Evolutionary conservation across 2,797 vertebrate genomes (phyloP), one percentile per base, ranked within the genome.

Genomic region (Carapus acus): DNA sequence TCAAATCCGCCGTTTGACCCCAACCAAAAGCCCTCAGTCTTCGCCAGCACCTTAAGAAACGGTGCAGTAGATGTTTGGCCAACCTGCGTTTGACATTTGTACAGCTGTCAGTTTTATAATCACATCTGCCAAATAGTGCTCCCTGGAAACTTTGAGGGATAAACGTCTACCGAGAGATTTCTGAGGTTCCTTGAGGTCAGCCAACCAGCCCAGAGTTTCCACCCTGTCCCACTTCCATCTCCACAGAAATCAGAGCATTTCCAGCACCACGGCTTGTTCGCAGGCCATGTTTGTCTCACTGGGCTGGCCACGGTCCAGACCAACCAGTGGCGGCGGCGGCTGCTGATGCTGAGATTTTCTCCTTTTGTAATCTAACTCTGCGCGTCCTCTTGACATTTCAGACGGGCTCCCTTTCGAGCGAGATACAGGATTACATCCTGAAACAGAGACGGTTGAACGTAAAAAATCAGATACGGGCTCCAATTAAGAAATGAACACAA

Each of bases 91-190:
- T 68, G 41, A 54, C 61, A 40, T 66, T 50, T 54, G 29, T 61
- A 27, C 42, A 59, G 43, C 16, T 58, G 46, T 64, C 42, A 60
- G 40, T 51, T 60, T 69, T 33, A 49, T 29, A 49, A 55, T 60
- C 46, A 33, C 31, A 22, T 49, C 22, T 63, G 63, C 66, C 69
- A 77, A 71, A 58, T 39, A 36, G 65, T 52, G 65, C 69, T 70
- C 71, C 63, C 56, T 78, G 71, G 75, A 81, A 79, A 78, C 58
- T 60, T 2, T 76, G 69, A 70, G 48, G 31, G 21, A 62, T 41
- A 15, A 27, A n/a, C 53, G 70, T 38, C 27, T 46, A 42, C 49
- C 3, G 42, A 58, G 50, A 58, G 73, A 27, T 48, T 54, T 50
- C 47, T 9, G 62, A 65, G 57, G 66, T 58, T 39, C n/a, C 46